Base-by-base conservation (phyloP, 2,113 vertebrate genomes). In the Engraulis encrasicolus region DNA sequence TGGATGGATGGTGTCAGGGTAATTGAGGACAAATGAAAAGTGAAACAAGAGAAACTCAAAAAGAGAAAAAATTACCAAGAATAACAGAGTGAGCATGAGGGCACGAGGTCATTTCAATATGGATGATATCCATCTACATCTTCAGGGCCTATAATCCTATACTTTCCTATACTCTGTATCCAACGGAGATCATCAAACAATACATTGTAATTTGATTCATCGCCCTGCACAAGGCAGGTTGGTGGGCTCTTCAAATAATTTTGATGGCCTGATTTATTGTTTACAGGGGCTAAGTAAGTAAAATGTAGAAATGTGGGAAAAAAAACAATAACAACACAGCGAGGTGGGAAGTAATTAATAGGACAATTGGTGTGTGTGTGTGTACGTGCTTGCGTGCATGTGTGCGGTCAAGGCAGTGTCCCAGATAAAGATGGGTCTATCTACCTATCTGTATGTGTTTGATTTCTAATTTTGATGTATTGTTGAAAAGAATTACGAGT, bases 201-300 rank as follows among this genome's bases (percentile, higher is more conserved):
- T 78, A 85, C 78, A 74, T 84, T 40, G 27, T 82, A 86, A 88
- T 89, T 88, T 82, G 84, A 90, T 90, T 89, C 79, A 61, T 78
- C 81, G 19, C 54, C 78, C 77, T 81, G 36, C 66, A 7, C 71
- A 50, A 50, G 77, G 12, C 85, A 77, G 2, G 79, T 86, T 81
- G 87, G 84, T 83, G 80, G 49, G 78, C 66, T 19, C 52, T 52
- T 50, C 52, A 14, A 74, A 83, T 77, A n/a, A 71, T 50, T 79
- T 87, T 78, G 85, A 87, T 84, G 83, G 80, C 78, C 11, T 45
- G 2, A 83, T 87, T 88, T 86, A n/a, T 81, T n/a, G 86, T 90
- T 87, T 86, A 89, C 80, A 71, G 6, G 48, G 36, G 83, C 85
- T 86, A 82, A 89, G 82, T 92, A 89, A 92, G 93, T 90, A 91